phyloP scores from a whole-genome alignment of 1,140 invertebrate species.

The Drosophila melanogaster region DNA sequence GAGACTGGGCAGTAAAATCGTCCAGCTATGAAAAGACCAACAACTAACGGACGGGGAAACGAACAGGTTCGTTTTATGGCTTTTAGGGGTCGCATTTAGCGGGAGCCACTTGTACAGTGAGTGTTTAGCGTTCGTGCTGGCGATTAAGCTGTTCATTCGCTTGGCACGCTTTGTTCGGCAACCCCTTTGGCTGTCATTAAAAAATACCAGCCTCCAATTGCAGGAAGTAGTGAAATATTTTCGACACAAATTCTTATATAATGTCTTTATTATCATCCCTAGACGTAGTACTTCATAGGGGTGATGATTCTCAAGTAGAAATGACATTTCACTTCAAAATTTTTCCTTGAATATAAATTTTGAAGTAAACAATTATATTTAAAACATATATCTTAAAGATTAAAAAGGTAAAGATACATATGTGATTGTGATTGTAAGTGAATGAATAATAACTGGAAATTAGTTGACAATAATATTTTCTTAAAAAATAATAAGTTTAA shows the following conservation, averaged over 20 bases:
- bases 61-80: constrained; percentile 43
- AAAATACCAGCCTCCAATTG: constrained; percentile 57
- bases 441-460: no score
- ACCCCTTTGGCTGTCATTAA: constrained; percentile 56
- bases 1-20: constrained; percentile 16
- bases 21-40: constrained; percentile 36
- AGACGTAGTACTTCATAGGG: background rate
- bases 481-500: no score
- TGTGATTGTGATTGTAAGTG: no score
- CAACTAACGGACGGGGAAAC: constrained; percentile 28
- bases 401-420: no score
- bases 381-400: no score
- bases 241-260: constrained; percentile 64
- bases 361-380: no score
- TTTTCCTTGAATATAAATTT: no score
- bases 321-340: background rate
- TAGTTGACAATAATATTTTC: no score
- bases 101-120: constrained; percentile 35
- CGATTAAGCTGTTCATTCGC: constrained; percentile 70
- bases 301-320: background rate
- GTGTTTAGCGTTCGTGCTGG: constrained; percentile 52
- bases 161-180: constrained; percentile 60
- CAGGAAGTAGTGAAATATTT: constrained; percentile 52
- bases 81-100: constrained; percentile 39
- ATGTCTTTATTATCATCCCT: constrained; percentile 65